Percentiles rank a stretch among this genome's conserved stretches.
phyloP scores from a whole-genome alignment of 2,797 vertebrate genomes.

The Sebastes hubbsi region DNA sequence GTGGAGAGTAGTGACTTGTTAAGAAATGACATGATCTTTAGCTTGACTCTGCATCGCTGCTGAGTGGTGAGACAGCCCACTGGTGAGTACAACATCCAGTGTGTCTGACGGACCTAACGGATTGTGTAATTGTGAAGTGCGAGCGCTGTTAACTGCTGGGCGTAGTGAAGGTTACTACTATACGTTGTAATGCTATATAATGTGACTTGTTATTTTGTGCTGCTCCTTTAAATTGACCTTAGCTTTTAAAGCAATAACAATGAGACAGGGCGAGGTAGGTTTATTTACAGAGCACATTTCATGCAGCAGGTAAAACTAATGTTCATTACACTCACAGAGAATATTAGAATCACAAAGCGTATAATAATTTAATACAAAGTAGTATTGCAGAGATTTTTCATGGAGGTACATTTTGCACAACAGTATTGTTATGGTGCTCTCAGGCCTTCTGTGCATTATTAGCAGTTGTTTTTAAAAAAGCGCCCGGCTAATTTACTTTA shows the following conservation, averaged over 20 bases:
- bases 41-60: not conserved
- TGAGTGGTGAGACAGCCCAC: not conserved
- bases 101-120: not conserved
- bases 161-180: not conserved
- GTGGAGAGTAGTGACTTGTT: slow-evolving; percentile 8
- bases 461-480: slow-evolving; percentile 3
- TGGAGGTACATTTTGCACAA: not conserved
- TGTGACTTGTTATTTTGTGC: not conserved
- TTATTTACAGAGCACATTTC: slow-evolving; percentile 6
- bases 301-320: not conserved
- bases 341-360: slow-evolving; percentile 24
- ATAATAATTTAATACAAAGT: slow-evolving; percentile 24
- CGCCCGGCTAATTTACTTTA: slow-evolving; percentile 30
- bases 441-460: slow-evolving; percentile 4
- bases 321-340: slow-evolving; percentile 8
- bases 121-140: not conserved
- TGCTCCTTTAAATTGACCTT: not conserved
- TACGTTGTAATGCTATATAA: not conserved
- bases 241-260: not conserved
- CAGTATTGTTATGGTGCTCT: not conserved
- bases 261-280: not conserved
- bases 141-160: not conserved
- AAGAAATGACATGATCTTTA: slow-evolving; percentile 2
- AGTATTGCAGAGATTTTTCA: slow-evolving; percentile 36
- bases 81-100: not conserved